Percentiles rank a stretch among this genome's conserved stretches.
phyloP scores from a whole-genome alignment of 2,113 vertebrate species.

The Channa maculata region DNA sequence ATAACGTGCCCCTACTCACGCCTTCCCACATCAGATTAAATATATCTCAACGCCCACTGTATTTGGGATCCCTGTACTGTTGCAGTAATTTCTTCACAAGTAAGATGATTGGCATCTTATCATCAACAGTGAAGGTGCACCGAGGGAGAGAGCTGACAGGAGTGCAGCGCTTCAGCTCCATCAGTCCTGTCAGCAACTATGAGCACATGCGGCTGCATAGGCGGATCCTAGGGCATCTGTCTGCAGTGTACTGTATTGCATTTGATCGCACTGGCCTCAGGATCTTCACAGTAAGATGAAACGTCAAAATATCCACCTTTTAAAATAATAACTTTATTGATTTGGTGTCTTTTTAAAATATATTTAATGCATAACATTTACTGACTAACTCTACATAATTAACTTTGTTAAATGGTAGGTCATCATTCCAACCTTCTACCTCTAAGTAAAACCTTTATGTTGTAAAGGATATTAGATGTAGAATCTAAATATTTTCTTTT shows the following conservation, averaged over 20 bases:
- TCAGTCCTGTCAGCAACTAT: slow-evolving; percentile 93
- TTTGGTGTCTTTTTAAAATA: no score
- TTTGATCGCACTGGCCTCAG: slow-evolving; percentile 97
- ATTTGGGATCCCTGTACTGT: neutral
- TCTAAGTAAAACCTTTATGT: neutral
- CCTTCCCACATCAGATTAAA: slow-evolving; percentile 20
- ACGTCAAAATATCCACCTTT: neutral
- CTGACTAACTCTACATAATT: no score
- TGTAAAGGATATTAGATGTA: neutral
- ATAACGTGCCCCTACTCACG: neutral
- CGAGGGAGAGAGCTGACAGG: slow-evolving; percentile 93
- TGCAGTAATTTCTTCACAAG: neutral
- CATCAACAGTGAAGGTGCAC: slow-evolving; percentile 88
- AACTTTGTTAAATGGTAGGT: neutral
- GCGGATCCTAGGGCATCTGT: slow-evolving; percentile 97
- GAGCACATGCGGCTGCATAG: slow-evolving; percentile 94
- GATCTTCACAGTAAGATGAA: slow-evolving; percentile 95
- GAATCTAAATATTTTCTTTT: slow-evolving; percentile 5
- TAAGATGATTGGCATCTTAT: slow-evolving; percentile 34
- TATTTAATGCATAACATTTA: no score
- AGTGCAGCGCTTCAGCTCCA: slow-evolving; percentile 87
- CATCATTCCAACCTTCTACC: no score
- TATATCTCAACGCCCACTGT: neutral
- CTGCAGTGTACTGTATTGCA: slow-evolving; percentile 98
- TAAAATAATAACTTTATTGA: neutral